Base-by-base conservation (phyloP, 2,113 vertebrate species). In the Lutjanus erythropterus region DNA sequence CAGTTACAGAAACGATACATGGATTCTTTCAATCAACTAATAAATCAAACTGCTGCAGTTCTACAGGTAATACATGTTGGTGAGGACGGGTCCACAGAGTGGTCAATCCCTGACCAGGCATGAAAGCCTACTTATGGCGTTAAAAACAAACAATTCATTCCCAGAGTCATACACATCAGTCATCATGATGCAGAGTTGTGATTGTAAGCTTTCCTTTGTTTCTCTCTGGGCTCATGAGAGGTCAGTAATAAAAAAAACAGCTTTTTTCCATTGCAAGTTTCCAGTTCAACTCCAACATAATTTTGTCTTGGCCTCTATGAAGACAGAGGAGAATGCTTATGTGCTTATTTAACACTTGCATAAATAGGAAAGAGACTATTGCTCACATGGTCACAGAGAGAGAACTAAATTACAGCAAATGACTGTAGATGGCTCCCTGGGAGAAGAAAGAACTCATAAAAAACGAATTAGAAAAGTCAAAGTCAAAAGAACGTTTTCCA, bases 391-490 rank as follows among this genome's bases (percentile, higher is more conserved):
- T 6, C 42, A 5, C 60, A 62, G 39, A 27, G 60, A 18, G 23
- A 16, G 39, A 62, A 62, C 19, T 42, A 8, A 27, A 42, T 44
- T 44, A 62, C 21, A 27, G 23, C 1, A 23, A 27, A 42, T 27
- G 37, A 42, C 39, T 27, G n/a, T 9, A 62, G n/a, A 25, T 42
- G 37, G 59, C 59, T 41, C 37, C 35, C n/a, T 9, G n/a, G 37
- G 15, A 42, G 60, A 27, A 62, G 27, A 39, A 59, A 61, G 7
- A 27, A 27, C 23, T 62, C 35, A 25, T 25, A 41, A 39, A 59
- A 60, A 62, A 62, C 59, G 18, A 42, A 42, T 62, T 15, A 62
- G 37, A 61, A 50, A 67, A n/a, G 62, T 47, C 61, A 66, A 31
- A 66, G 42, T 19, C 42, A 33, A 9, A 60, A 60, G 35, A 60